Conservation (phyloP, 2,888 invertebrate genomes). For the Dicranocentrus wangi region DNA sequence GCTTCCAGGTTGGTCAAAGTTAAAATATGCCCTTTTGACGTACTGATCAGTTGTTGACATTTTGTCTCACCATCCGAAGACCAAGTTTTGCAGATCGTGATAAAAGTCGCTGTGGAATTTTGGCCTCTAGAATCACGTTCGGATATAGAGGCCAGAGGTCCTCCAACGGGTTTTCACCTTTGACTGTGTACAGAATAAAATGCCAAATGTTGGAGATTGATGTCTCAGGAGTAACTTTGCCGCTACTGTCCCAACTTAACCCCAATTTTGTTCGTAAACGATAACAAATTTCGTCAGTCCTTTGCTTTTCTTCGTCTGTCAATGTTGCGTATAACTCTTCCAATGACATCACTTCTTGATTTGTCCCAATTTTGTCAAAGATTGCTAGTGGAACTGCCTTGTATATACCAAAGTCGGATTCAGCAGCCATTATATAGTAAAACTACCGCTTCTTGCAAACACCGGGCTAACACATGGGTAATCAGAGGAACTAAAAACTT, state of each 20-base stretch:
- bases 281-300: not conserved
- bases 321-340: not conserved
- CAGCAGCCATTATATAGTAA: not conserved
- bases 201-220: not conserved
- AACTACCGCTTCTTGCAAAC: constrained; percentile 4
- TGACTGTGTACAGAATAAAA: not conserved
- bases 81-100: constrained; percentile 14
- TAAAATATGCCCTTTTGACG: not conserved
- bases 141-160: not conserved
- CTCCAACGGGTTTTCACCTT: not conserved
- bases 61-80: not conserved
- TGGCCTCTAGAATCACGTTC: not conserved
- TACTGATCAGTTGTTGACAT: not conserved
- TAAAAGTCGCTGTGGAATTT: not conserved
- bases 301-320: not conserved
- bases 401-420: not conserved
- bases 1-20: constrained; percentile 6
- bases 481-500: not conserved
- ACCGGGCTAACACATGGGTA: not conserved
- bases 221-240: not conserved
- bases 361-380: not conserved
- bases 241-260: not conserved
- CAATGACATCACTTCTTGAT: not conserved
- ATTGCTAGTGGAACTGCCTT: constrained; percentile 10
- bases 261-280: not conserved